Conservation (phyloP, 2,888 invertebrate genomes). For the Noctua janthina region DNA sequence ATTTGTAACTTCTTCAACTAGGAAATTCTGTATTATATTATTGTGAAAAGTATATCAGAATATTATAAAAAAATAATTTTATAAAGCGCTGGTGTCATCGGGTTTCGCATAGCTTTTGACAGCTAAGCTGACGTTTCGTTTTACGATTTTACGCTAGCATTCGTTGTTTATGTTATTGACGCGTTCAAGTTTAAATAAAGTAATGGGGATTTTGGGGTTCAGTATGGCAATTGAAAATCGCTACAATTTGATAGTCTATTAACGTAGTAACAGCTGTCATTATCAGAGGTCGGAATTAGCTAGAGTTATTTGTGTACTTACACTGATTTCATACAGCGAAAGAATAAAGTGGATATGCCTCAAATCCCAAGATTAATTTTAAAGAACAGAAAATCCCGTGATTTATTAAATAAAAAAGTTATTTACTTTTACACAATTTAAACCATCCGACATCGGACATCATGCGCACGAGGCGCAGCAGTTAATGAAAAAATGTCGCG, state of each 20-base stretch:
- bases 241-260: not conserved
- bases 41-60: constrained; percentile 38
- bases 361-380: no score
- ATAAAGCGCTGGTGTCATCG: constrained; percentile 33
- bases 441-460: no score
- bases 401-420: no score
- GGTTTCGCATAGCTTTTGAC: constrained; percentile 50
- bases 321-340: no score
- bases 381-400: no score
- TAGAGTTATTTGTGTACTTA: no score
- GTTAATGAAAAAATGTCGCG: no score
- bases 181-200: constrained; percentile 46
- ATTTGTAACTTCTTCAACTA: constrained; percentile 64
- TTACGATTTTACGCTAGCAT: constrained; percentile 24
- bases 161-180: constrained; percentile 50
- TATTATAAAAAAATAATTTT: constrained; percentile 52
- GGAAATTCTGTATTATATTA: constrained; percentile 37
- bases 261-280: not conserved
- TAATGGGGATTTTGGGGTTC: constrained; percentile 49
- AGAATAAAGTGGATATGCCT: no score
- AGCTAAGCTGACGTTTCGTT: constrained; percentile 56
- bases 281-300: no score
- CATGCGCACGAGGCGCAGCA: no score
- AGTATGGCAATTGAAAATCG: constrained; percentile 7
- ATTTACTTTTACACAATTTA: no score